Base-by-base conservation (phyloP, 2,888 invertebrate species). In the Drosophila affinis region DNA sequence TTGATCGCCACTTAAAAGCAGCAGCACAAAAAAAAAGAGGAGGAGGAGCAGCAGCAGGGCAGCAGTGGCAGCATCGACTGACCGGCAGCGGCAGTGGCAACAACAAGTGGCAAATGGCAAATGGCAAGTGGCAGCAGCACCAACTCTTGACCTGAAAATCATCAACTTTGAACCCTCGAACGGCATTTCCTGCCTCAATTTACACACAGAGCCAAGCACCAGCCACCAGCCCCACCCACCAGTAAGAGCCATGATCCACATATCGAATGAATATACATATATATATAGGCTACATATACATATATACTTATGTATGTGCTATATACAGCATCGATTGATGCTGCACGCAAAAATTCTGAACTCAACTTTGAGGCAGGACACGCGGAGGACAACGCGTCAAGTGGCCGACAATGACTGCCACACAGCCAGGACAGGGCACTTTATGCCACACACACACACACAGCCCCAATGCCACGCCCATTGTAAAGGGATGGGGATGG, bases 151-250 rank as follows among this genome's bases (percentile, higher is more conserved):
- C 85, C 85, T 83, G 89, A 69, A 89, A 81, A 72, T 75, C 80
- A 73, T 76, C 76, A 69, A 86, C 80, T 82, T 75, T 78, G 80
- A 78, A 76, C 80, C 73, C 77, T 72, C 56, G 52, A 72, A 60
- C 68, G 79, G 79, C 78, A 84, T 75, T 86, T 83, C 87, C 88
- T 86, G 87, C 87, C 69, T 84, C 87, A 74, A 77, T 88, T 84
- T 88, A 81, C 89, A 81, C 89, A 84, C 79, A 72, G 65, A 48
- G 17, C 44, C 34, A 21, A 21, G 21, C 21, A 21, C 52, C 32
- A 3, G 0, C 32, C 6, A 1, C 27, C 5, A 1, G 7, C 27
- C 27, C 7, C 12, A 0, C 34, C 21, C 18, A 44, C 32, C 48
- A 49, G 39, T n/a, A 46, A 29, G 61, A 55, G 46, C 9, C 14